These are phyloP conservation scores for Diplogasteroides magnus DNA, from an alignment of 1,140 invertebrate genomes.

Conservation along the genomic window DNA sequence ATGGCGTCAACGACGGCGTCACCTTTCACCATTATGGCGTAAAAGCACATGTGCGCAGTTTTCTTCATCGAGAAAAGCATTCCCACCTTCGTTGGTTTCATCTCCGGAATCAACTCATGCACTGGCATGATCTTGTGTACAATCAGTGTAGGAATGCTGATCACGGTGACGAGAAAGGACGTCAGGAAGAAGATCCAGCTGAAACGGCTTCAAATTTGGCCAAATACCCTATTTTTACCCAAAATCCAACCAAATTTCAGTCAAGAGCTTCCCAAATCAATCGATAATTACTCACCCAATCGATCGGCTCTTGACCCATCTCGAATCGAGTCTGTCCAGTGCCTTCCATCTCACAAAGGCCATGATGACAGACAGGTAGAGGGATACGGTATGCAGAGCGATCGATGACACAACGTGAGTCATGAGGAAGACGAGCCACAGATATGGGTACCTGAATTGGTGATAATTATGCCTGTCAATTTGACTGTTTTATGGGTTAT, in stretches of 20 bases:
- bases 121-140: slow-evolving; percentile 32
- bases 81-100: too few relatives aligned
- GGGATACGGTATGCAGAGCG: slow-evolving; percentile 33
- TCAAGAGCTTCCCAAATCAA: too few relatives aligned
- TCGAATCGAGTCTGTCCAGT: slow-evolving; percentile 29
- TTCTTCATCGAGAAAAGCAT: too few relatives aligned
- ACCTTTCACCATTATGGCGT: too few relatives aligned
- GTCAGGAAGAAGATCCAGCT: slow-evolving; percentile 31
- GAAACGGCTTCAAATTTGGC: too few relatives aligned
- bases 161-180: slow-evolving; percentile 16
- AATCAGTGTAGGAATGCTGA: slow-evolving; percentile 30
- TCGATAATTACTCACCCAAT: slow-evolving; percentile 24
- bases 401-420: slow-evolving; percentile 28
- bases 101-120: slow-evolving; percentile 21
- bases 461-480: too few relatives aligned
- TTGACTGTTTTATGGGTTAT: too few relatives aligned
- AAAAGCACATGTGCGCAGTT: too few relatives aligned
- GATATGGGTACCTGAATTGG: too few relatives aligned
- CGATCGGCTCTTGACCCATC: slow-evolving; percentile 30
- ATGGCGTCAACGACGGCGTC: too few relatives aligned
- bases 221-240: too few relatives aligned
- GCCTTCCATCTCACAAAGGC: slow-evolving; percentile 31
- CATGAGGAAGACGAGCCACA: slow-evolving; percentile 32
- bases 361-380: slow-evolving; percentile 35
- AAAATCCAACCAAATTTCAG: too few relatives aligned